phyloP scores from a whole-genome alignment of 2,888 invertebrate genomes.

The Seladonia tumulorum region DNA sequence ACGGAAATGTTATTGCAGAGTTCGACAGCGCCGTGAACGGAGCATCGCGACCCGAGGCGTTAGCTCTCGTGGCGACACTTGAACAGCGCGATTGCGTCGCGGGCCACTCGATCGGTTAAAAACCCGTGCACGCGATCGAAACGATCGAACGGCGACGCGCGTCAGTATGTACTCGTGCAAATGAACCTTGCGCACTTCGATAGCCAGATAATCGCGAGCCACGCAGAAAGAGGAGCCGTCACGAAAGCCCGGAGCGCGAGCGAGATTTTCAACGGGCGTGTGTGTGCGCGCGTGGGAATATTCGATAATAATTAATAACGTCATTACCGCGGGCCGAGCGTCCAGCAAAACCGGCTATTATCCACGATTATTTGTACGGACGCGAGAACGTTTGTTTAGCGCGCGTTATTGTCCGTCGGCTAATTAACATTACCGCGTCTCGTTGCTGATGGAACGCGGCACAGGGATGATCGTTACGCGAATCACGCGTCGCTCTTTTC shows the following conservation, averaged over 20 bases:
- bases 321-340: slow-evolving; percentile 1
- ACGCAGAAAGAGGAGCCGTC: background rate
- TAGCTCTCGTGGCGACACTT: background rate
- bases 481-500: background rate
- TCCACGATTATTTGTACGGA: slow-evolving; percentile 22
- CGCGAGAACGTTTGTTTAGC: slow-evolving; percentile 17
- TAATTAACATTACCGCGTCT: slow-evolving; percentile 9
- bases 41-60: background rate
- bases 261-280: background rate
- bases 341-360: background rate
- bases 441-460: background rate
- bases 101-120: background rate
- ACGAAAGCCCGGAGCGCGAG: background rate
- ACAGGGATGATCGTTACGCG: background rate
- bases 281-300: background rate
- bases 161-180: background rate
- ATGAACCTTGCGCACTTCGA: background rate
- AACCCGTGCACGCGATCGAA: background rate
- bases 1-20: background rate
- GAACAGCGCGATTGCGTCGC: background rate
- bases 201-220: background rate
- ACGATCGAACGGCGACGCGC: background rate
- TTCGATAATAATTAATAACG: slow-evolving; percentile 27
- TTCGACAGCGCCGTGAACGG: background rate
- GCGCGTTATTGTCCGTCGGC: slow-evolving; percentile 4